Evolutionary conservation across 2,113 vertebrate species (phyloP), one percentile per base, ranked within the genome.

Genomic region (Leptocoma aspasia): DNA sequence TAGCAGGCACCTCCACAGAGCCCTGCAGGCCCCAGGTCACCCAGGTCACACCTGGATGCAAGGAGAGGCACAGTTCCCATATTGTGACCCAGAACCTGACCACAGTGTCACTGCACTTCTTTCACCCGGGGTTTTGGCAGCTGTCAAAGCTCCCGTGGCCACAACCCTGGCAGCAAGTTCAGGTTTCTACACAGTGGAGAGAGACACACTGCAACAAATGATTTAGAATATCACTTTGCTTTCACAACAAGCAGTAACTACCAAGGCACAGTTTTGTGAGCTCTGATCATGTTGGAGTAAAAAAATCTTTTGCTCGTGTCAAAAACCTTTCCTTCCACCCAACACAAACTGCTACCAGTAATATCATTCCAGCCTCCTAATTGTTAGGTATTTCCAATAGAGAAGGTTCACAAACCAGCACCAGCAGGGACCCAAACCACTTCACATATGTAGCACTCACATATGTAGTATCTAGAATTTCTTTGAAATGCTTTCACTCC

Each of bases 361-460:
- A 52, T 27, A 53, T 26, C 42, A 31, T 86, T 54, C 75, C 20
- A 65, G 50, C 18, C 41, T 78, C 41, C 41, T 44, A 13, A 39
- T 5, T 1, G 2, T 57, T 56, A 30, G 7, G 5, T 26, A n/a
- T 57, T 76, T 69, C 54, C 72, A 41, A 15, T 0, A 45, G 21
- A 21, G 42, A 64, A 84, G 14, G n/a, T 20, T 71, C 68, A 72
- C 68, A 94, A 71, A 64, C 27, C 15, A 35, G n/a, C 28, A 68
- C 12, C 16, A 49, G 44, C 45, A 81, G 39, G 68, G 72, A 41
- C 8, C 1, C 31, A 85, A 75, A 69, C 5, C 42, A 39, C 15
- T 15, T 35, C 47, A 47, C 15, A 3, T 6, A 41, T 0, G 6
- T 10, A 37, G 30, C 78, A 42, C 35, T 33, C 52, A 50, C 0